phyloP scores from a whole-genome alignment of 1,140 invertebrate species.

The Goniozus legneri region DNA sequence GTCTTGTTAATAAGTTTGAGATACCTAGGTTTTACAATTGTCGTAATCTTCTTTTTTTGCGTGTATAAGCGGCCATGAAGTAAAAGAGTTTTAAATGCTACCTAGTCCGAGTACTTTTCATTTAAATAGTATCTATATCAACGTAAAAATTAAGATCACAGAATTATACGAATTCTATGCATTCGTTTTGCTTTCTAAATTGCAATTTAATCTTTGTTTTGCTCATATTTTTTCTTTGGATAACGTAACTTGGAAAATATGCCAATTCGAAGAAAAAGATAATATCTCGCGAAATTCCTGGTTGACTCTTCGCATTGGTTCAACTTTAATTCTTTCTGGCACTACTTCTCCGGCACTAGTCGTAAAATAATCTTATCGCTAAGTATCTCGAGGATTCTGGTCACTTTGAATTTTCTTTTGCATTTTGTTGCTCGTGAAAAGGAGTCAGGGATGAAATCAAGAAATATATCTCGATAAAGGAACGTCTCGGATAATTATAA shows the following conservation, averaged over 20 bases:
- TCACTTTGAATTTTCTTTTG: not conserved
- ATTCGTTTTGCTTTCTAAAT: slow-evolving; percentile 4
- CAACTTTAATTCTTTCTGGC: not conserved
- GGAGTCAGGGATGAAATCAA: not conserved
- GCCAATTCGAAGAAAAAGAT: not conserved
- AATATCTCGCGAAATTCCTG: not conserved
- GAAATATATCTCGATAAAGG: not conserved
- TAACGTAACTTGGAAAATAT: not conserved
- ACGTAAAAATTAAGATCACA: slow-evolving; percentile 30
- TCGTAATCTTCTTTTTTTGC: slow-evolving; percentile 13
- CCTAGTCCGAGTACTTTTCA: not conserved
- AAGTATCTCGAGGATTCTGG: not conserved
- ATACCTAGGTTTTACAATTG: slow-evolving; percentile 33
- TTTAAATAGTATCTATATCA: not conserved
- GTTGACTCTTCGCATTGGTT: not conserved
- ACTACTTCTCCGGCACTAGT: not conserved
- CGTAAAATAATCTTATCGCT: not conserved
- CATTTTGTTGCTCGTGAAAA: not conserved
- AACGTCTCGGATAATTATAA: not conserved
- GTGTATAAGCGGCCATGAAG: slow-evolving; percentile 29
- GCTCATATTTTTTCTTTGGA: slow-evolving; percentile 7
- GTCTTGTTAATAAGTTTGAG: slow-evolving; percentile 38
- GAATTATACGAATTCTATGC: slow-evolving; percentile 26
- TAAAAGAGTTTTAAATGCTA: not conserved
- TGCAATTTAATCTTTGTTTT: not conserved